Conservation (phyloP, 1,140 invertebrate species). For the Scaptomyza graminum region DNA sequence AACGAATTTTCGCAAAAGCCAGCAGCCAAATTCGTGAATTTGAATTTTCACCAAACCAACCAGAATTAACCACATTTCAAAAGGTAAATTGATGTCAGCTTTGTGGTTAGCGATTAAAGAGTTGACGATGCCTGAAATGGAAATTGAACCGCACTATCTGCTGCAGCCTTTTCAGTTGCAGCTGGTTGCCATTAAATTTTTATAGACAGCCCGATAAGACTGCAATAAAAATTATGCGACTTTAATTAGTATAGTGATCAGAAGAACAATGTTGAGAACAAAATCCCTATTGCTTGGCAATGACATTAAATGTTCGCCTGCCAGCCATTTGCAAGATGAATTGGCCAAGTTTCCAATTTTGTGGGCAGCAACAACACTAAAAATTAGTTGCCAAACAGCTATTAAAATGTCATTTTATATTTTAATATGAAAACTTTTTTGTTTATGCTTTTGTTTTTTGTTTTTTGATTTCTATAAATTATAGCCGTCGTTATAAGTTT, state of each 20-base stretch:
- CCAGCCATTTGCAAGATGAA: too few species aligned
- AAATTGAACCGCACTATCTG: neutral
- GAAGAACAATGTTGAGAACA: neutral
- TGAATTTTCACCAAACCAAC: neutral
- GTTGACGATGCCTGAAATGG: neutral
- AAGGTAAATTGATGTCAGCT: slow-evolving; percentile 31
- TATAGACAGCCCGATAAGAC: slow-evolving; percentile 11
- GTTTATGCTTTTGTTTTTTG: too few species aligned
- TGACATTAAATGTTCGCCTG: too few species aligned
- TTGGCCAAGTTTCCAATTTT: neutral
- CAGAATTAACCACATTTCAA: slow-evolving; percentile 9
- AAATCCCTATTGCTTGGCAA: neutral
- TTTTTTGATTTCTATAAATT: too few species aligned
- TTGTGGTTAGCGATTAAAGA: neutral
- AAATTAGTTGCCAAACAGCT: neutral
- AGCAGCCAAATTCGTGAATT: slow-evolving; percentile 3
- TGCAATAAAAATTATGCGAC: neutral
- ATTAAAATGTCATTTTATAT: neutral
- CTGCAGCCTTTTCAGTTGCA: neutral
- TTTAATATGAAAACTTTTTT: neutral
- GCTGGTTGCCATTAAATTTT: slow-evolving; percentile 15
- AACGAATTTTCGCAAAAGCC: slow-evolving; percentile 1
- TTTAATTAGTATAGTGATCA: neutral
- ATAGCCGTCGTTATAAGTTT: too few species aligned
- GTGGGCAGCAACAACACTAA: neutral